Percentiles rank a stretch among this genome's conserved stretches.
Evolutionary conservation across 2,113 vertebrate genomes (phyloP).

Genomic region (Vulpes vulpes): DNA sequence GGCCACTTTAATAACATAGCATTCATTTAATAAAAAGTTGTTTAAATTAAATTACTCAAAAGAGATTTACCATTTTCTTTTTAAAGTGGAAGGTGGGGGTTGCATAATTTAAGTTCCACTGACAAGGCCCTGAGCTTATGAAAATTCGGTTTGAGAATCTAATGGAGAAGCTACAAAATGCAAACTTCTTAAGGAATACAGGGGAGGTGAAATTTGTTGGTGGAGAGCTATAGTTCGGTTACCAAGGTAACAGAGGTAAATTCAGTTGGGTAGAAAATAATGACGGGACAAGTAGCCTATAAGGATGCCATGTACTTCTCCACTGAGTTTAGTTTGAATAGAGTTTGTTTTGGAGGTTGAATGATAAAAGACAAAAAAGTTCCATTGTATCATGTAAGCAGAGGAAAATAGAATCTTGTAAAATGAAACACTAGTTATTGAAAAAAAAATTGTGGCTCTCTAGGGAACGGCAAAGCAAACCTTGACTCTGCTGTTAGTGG

Average conservation of each 20-base stretch:
- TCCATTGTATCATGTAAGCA: not conserved
- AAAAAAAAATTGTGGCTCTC: not conserved
- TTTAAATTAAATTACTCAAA: constrained; percentile 12
- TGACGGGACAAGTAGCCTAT: not conserved
- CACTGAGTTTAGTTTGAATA: not conserved
- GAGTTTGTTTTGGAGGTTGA: not conserved
- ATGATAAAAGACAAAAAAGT: not conserved
- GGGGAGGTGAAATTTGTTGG: not conserved
- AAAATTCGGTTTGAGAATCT: not conserved
- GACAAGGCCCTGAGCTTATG: not conserved
- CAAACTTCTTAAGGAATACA: not conserved
- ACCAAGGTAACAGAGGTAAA: constrained; percentile 21
- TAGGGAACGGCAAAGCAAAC: not conserved
- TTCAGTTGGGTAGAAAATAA: constrained; percentile 33
- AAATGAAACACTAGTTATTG: not conserved
- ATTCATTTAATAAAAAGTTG: not conserved
- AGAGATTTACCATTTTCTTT: not conserved
- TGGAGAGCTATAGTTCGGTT: not conserved
- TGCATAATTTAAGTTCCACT: not conserved
- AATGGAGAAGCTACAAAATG: not conserved
- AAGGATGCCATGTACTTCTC: not conserved
- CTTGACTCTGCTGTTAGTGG: not conserved
- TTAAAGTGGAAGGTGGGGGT: not conserved
- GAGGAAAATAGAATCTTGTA: not conserved
- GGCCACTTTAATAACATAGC: not conserved